Evolutionary conservation across 2,113 vertebrate genomes (phyloP).

Genomic region (Seriola aureovittata): DNA sequence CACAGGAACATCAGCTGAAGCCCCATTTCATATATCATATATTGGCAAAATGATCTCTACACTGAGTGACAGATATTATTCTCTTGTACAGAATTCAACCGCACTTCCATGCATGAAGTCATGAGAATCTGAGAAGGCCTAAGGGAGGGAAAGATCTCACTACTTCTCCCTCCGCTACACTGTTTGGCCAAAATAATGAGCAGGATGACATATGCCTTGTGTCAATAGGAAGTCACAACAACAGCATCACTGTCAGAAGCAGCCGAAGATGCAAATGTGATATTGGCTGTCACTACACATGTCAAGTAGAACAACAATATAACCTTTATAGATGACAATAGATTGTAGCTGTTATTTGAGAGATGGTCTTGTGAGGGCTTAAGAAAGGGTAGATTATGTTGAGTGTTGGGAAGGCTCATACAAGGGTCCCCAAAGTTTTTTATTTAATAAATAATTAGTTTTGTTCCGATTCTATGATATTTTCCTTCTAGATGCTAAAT

Average conservation of each 20-base stretch:
- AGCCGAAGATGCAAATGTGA: slow-evolving; percentile 76
- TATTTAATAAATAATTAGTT: not conserved
- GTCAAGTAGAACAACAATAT: slow-evolving; percentile 70
- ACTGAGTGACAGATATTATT: slow-evolving; percentile 50
- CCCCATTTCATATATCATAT: slow-evolving; percentile 37
- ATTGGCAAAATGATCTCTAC: slow-evolving; percentile 35
- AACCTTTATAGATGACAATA: slow-evolving; percentile 77
- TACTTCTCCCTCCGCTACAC: slow-evolving; percentile 49
- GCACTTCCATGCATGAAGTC: slow-evolving; percentile 44
- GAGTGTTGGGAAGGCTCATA: not conserved
- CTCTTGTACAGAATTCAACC: slow-evolving; percentile 31
- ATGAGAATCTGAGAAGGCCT: slow-evolving; percentile 48
- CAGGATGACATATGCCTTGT: slow-evolving; percentile 76
- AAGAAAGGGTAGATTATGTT: slow-evolving; percentile 19
- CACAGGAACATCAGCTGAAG: slow-evolving; percentile 24
- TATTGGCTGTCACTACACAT: slow-evolving; percentile 75
- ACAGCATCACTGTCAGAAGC: slow-evolving; percentile 75
- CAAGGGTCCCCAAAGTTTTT: not conserved
- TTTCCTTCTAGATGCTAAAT: not conserved
- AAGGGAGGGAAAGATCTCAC: slow-evolving; percentile 32
- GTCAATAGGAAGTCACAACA: slow-evolving; percentile 78
- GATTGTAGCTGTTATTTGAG: slow-evolving; percentile 54
- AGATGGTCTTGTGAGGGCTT: slow-evolving; percentile 43
- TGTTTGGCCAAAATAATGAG: slow-evolving; percentile 83
- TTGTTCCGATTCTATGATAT: not conserved